Evolutionary conservation across 1,140 invertebrate genomes (phyloP).

Genomic region (Pseudomyrmex concolor): DNA sequence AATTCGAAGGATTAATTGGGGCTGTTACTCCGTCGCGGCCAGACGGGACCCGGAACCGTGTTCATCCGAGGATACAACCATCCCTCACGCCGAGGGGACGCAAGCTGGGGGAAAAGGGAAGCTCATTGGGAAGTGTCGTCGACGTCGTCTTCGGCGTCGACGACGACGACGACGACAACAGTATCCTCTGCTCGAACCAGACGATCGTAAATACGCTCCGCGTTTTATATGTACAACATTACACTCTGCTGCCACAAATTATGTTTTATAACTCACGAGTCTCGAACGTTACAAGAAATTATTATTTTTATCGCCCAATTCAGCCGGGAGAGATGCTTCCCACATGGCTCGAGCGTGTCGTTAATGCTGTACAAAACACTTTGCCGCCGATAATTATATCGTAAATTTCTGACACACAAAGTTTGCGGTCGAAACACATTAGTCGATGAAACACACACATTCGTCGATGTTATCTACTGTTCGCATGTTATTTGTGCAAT

Average conservation of each 20-base stretch:
- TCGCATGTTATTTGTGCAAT: neutral
- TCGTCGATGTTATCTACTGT: neutral
- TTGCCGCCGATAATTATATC: slow-evolving; percentile 15
- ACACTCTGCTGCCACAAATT: slow-evolving; percentile 11
- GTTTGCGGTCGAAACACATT: neutral
- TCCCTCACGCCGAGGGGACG: slow-evolving; percentile 60
- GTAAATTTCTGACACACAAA: slow-evolving; percentile 2
- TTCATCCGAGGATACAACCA: slow-evolving; percentile 73
- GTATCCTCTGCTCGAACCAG: slow-evolving; percentile 23
- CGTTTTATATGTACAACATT: slow-evolving; percentile 49
- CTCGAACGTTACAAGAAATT: slow-evolving; percentile 25
- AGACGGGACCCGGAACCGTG: slow-evolving; percentile 73
- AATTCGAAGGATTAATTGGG: slow-evolving; percentile 78
- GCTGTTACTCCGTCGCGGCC: slow-evolving; percentile 76
- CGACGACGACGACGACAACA: neutral
- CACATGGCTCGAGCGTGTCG: neutral
- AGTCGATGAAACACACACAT: neutral
- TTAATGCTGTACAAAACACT: neutral
- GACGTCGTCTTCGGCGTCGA: neutral
- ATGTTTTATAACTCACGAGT: slow-evolving; percentile 19
- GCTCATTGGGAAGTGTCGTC: slow-evolving; percentile 35
- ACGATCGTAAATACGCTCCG: slow-evolving; percentile 62
- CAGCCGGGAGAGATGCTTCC: neutral
- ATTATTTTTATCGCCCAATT: slow-evolving; percentile 17
- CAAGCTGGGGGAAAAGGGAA: neutral